Conservation (phyloP, 2,113 vertebrate genomes). For the Catharus fuscescens region DNA sequence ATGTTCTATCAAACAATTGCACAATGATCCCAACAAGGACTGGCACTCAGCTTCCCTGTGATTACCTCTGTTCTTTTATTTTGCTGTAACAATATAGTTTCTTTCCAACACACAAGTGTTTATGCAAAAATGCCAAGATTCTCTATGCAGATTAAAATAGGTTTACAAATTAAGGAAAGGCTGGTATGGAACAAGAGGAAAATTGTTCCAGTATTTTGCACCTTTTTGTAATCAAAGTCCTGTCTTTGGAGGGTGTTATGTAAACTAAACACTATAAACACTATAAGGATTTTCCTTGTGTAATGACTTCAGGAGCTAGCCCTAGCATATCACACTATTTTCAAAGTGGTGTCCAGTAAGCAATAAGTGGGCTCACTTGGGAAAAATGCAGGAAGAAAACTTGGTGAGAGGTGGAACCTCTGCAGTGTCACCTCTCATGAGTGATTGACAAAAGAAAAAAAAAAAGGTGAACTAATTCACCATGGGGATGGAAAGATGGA, state of each 20-base stretch:
- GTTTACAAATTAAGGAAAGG: neutral
- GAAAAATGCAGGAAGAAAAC: neutral
- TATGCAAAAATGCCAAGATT: neutral
- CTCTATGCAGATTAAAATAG: neutral
- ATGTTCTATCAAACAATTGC: neutral
- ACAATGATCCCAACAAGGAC: neutral
- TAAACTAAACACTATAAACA: too few relatives aligned
- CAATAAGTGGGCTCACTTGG: neutral
- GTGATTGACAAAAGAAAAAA: neutral
- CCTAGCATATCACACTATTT: neutral
- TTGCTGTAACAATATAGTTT: neutral
- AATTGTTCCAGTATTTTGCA: neutral
- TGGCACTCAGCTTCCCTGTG: neutral
- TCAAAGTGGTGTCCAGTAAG: neutral
- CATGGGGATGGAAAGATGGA: neutral
- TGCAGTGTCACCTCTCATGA: neutral
- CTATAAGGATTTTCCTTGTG: neutral
- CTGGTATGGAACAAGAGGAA: neutral
- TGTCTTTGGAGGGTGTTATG: neutral
- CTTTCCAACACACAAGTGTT: neutral
- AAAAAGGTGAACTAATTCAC: neutral
- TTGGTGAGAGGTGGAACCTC: neutral
- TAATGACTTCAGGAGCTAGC: neutral
- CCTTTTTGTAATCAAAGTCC: neutral
- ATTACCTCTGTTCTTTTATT: neutral